A percentile compares a stretch with the other conserved stretches of the same genome.
Evolutionary conservation across 2,888 invertebrate genomes (phyloP).

Genomic region (Eristalis arbustorum): DNA sequence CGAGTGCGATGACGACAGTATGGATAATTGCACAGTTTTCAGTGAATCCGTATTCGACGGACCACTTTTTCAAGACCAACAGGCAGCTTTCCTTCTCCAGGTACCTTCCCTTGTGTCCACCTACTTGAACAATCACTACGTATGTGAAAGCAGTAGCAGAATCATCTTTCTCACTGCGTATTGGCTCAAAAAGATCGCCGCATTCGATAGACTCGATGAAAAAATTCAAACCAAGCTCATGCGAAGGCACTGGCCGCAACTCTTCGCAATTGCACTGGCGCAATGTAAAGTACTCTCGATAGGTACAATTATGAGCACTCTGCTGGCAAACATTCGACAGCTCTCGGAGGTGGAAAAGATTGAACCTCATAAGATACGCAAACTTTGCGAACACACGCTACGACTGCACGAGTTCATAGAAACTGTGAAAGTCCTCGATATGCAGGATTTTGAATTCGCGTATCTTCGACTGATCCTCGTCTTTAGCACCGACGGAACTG

Average conservation of each 20-base stretch:
- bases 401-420: conserved; percentile 91
- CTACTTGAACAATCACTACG: conserved; percentile 95
- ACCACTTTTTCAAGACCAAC: conserved; percentile 85
- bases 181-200: conserved; percentile 92
- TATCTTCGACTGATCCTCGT: conserved; percentile 91
- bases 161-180: conserved; percentile 94
- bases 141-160: conserved; percentile 96
- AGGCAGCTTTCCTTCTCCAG: conserved; percentile 88
- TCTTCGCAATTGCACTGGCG: conserved; percentile 94
- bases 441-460: conserved; percentile 92
- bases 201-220: conserved; percentile 89
- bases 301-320: conserved; percentile 89
- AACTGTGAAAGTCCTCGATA: conserved; percentile 86
- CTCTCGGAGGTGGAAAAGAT: conserved; percentile 84
- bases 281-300: conserved; percentile 91
- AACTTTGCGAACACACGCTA: conserved; percentile 89
- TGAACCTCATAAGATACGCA: conserved; percentile 87
- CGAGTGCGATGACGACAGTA: conserved; percentile 73
- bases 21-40: conserved; percentile 72
- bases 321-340: conserved; percentile 83
- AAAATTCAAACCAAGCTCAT: conserved; percentile 92
- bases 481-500: conserved; percentile 87
- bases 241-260: conserved; percentile 94
- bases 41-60: conserved; percentile 81
- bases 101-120: conserved; percentile 90